Evolutionary conservation across 2,888 invertebrate species (phyloP).

Genomic region (Papilio demoleus): DNA sequence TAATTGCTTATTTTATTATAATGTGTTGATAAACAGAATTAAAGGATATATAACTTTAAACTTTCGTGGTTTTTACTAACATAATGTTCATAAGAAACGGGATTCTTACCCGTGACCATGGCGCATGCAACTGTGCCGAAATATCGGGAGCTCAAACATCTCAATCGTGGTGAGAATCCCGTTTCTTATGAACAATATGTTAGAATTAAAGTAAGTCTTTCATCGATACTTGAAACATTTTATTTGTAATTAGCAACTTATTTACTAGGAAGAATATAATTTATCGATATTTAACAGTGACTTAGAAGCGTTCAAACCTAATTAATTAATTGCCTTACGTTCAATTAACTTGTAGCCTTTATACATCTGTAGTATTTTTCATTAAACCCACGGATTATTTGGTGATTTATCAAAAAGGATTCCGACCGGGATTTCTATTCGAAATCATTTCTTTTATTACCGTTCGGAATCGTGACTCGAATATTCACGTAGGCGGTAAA

Average conservation of each 20-base stretch:
- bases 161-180: too few species aligned
- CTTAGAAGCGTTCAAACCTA: neutral
- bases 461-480: conserved; percentile 14
- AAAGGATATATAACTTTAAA: too few species aligned
- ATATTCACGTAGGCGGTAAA: conserved; percentile 18
- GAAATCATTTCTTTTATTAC: conserved; percentile 18
- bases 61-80: too few species aligned
- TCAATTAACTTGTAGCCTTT: conserved; percentile 11
- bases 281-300: neutral
- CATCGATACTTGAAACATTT: neutral
- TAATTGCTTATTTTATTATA: too few species aligned
- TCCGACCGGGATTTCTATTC: conserved; percentile 14
- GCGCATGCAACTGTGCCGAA: too few species aligned
- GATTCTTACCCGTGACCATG: too few species aligned
- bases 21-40: too few species aligned
- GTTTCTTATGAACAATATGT: too few species aligned
- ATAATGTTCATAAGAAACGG: too few species aligned
- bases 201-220: too few species aligned
- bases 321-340: neutral
- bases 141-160: too few species aligned
- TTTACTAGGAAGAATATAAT: neutral
- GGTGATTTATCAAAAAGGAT: conserved; percentile 15
- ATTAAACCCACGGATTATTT: conserved; percentile 10
- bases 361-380: neutral
- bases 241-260: neutral